These are phyloP conservation scores for Periplaneta americana DNA, from an alignment of 1,140 invertebrate genomes.

Conservation along the genomic window DNA sequence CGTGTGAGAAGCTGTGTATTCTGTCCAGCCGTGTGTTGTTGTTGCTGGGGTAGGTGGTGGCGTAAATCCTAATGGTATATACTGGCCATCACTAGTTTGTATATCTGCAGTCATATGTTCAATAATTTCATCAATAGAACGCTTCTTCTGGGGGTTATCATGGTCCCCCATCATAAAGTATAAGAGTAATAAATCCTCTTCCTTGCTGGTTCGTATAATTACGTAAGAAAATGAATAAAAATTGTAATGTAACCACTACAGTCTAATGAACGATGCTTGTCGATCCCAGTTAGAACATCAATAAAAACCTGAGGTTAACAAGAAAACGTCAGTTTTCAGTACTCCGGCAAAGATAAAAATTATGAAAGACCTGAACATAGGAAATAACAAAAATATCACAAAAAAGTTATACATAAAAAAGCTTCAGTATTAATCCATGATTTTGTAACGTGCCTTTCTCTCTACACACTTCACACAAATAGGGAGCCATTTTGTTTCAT, in stretches of 20 bases:
- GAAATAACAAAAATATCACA: not conserved
- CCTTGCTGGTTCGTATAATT: not conserved
- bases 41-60: conserved; percentile 33
- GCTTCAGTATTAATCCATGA: not conserved
- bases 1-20: conserved; percentile 28
- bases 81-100: conserved; percentile 49
- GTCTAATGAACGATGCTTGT: not conserved
- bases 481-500: not conserved
- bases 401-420: not conserved
- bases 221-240: not conserved
- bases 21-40: conserved; percentile 33
- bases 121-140: conserved; percentile 53
- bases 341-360: not conserved
- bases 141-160: conserved; percentile 24
- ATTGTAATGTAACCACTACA: not conserved
- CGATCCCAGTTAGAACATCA: not conserved
- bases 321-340: not conserved
- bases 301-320: not conserved
- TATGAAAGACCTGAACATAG: not conserved
- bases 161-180: not conserved
- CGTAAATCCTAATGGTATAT: conserved; percentile 46
- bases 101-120: conserved; percentile 54
- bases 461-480: not conserved
- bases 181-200: not conserved
- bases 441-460: not conserved